Conservation (phyloP, 2,113 vertebrate species). For the Emberiza fucata region DNA sequence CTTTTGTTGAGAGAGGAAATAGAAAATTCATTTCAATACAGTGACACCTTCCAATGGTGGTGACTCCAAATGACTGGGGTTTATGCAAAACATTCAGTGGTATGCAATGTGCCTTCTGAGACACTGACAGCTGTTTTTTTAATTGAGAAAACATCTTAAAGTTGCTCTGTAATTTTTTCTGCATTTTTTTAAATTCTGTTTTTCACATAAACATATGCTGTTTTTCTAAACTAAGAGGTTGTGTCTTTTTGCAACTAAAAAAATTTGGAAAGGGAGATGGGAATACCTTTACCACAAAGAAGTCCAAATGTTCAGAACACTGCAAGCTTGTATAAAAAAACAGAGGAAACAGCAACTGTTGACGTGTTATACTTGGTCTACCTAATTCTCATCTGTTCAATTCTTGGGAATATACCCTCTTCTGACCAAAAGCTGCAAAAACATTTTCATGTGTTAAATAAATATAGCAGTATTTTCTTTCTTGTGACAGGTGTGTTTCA, state of each 20-base stretch:
- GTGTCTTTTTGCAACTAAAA: background rate
- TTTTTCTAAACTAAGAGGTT: background rate
- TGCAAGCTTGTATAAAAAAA: background rate
- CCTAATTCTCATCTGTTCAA: background rate
- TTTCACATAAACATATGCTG: background rate
- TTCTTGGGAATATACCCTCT: background rate
- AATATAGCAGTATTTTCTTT: background rate
- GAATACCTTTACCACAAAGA: background rate
- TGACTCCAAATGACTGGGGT: background rate
- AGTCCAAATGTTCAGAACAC: background rate
- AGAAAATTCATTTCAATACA: background rate
- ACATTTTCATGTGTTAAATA: background rate
- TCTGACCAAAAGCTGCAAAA: background rate
- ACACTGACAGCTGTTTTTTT: background rate
- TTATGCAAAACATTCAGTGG: background rate
- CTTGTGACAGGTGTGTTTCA: background rate
- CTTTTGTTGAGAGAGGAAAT: background rate
- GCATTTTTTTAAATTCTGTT: background rate
- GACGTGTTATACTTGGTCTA: fast-evolving
- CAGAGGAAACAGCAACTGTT: background rate
- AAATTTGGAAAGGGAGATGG: background rate
- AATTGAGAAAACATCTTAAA: background rate
- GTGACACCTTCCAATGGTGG: background rate
- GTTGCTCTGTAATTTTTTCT: background rate
- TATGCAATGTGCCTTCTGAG: background rate